Evolutionary conservation across 2,113 vertebrate genomes (phyloP).

Genomic region (Ammodytes dubius): DNA sequence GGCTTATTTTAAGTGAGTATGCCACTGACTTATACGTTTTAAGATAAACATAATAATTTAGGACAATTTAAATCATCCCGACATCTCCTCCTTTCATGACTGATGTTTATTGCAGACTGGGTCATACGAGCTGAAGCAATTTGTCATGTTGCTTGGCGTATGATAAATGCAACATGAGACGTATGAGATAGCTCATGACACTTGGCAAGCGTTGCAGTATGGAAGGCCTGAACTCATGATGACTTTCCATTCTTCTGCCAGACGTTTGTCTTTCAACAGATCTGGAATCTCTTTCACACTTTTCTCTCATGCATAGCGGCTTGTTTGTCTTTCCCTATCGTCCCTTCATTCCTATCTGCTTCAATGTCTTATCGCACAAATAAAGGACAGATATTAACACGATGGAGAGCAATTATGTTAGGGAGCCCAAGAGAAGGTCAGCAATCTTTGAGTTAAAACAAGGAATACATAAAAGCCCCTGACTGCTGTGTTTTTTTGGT

Average conservation of each 20-base stretch:
- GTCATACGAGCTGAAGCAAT: neutral
- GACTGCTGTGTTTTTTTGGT: slow-evolving; percentile 11
- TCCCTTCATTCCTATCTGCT: neutral
- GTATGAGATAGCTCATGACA: neutral
- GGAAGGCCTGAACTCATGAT: slow-evolving; percentile 24
- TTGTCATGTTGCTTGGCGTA: slow-evolving; percentile 6
- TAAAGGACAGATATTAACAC: slow-evolving; percentile 8
- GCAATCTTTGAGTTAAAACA: slow-evolving; percentile 1
- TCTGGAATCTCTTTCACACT: slow-evolving; percentile 5
- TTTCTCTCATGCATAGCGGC: slow-evolving; percentile 4
- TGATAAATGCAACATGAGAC: slow-evolving; percentile 1
- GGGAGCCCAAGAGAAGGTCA: slow-evolving; percentile 20
- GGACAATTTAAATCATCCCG: neutral
- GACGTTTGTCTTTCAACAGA: slow-evolving; percentile 5
- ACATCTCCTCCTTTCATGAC: neutral
- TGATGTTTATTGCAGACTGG: neutral
- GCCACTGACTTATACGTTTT: neutral
- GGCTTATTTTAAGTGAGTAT: neutral
- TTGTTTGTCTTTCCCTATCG: slow-evolving; percentile 6
- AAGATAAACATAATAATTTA: neutral
- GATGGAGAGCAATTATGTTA: neutral
- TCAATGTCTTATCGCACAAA: slow-evolving; percentile 20
- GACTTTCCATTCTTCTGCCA: slow-evolving; percentile 27
- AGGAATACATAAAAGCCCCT: neutral
- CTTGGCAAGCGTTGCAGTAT: slow-evolving; percentile 15